Percentiles rank a stretch among this genome's conserved stretches.
Evolutionary conservation across 2,113 vertebrate species (phyloP).

Genomic region (Platysternon megacephalum): DNA sequence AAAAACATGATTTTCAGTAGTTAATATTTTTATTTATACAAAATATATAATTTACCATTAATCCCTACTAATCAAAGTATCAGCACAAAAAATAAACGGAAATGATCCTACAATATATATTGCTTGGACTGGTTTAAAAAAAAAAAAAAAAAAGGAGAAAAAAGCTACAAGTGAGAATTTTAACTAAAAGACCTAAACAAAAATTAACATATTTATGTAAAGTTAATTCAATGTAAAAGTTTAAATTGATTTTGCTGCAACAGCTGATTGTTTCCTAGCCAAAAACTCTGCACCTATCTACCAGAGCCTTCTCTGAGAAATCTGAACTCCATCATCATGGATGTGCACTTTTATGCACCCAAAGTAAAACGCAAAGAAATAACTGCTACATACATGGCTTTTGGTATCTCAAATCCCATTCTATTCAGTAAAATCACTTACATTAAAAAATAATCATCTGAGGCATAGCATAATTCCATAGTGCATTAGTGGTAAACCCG

Average conservation of each 20-base stretch:
- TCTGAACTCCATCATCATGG: neutral
- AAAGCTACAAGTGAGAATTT: neutral
- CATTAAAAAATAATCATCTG: neutral
- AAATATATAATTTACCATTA: neutral
- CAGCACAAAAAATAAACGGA: neutral
- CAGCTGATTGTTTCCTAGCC: slow-evolving; percentile 51
- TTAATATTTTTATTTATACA: neutral
- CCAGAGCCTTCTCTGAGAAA: neutral
- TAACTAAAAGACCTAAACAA: slow-evolving; percentile 27
- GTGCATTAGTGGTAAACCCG: neutral
- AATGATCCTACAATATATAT: slow-evolving; percentile 32
- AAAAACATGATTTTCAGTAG: neutral
- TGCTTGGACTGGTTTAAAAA: neutral
- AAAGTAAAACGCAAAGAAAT: neutral
- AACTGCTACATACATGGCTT: neutral
- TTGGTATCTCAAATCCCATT: neutral
- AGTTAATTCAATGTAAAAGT: slow-evolving; percentile 9
- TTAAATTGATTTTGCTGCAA: slow-evolving; percentile 51
- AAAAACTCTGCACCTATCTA: slow-evolving; percentile 15
- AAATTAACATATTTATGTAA: slow-evolving; percentile 26
- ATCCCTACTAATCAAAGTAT: neutral
- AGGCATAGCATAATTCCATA: neutral
- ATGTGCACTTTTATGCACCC: neutral
- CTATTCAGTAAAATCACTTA: neutral
- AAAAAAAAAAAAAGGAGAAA: neutral